Base-by-base conservation (phyloP, 2,113 vertebrate genomes). In the Chrysemys picta region DNA sequence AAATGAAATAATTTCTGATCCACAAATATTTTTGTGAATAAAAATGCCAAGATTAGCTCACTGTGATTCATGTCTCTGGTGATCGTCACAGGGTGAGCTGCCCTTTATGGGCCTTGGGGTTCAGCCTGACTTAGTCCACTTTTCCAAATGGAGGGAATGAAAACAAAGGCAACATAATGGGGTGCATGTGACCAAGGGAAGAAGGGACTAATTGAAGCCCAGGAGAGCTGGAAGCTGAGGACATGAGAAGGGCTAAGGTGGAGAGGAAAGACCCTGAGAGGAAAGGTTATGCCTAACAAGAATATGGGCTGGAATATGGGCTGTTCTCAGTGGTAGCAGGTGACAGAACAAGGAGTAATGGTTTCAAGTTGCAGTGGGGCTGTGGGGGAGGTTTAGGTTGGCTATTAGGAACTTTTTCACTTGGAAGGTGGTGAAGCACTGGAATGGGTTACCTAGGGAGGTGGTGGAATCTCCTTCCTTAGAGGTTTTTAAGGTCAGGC, bases 31-130 rank as follows among this genome's bases (percentile, higher is more conserved):
- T 92, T 87, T 1, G 1, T 82, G 53, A 81, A 19, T 90, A 53
- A 56, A 14, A 17, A 4, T 42, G 3, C 88, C 92, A 59, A 75
- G 86, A 81, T 72, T 1, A 83, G 53, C 25, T 91, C 57, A n/a
- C 19, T 49, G 35, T 53, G 25, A 45, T 42, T 53, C 5, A 9
- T 3, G 21, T 5, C 7, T 5, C 29, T 85, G 47, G 17, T 8
- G 25, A 12, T 17, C 17, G 22, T 65, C 10, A 10, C 56, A 0
- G 9, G 47, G 17, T 27, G 56, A 54, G 29, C 2, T 10, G 17
- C 4, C 1, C 4, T 78, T 31, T 45, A n/a, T 16, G 57, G 17
- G 7, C 4, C 38, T 81, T 29, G 7, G 27, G 62, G n/a, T 5
- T 88, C 19, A 57, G 3, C 3, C 25, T 78, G 75, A 24, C 12